Evolutionary conservation across 1,140 invertebrate species (phyloP).

Genomic region (Solen grandis): DNA sequence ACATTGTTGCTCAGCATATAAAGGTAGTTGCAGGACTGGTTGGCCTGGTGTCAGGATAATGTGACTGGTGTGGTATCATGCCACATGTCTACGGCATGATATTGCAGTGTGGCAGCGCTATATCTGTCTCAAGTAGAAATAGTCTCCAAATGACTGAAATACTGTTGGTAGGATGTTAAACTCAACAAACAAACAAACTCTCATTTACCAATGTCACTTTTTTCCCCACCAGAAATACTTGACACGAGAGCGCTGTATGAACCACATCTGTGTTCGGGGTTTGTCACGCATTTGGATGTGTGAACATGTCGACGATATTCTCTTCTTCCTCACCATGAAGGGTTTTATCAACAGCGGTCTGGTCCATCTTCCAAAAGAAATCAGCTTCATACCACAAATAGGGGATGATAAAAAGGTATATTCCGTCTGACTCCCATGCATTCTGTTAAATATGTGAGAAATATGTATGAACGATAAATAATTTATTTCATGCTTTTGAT

Average conservation of each 20-base stretch:
- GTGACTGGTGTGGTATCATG: neutral
- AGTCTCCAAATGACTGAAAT: neutral
- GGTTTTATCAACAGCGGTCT: constrained; percentile 82
- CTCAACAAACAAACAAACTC: no score
- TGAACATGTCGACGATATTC: constrained; percentile 75
- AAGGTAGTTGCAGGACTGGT: no score
- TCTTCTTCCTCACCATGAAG: constrained; percentile 79
- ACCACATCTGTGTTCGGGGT: constrained; percentile 80
- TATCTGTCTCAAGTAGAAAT: neutral
- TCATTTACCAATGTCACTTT: no score
- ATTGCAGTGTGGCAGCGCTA: neutral
- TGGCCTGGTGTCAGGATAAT: no score
- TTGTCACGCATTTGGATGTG: constrained; percentile 79
- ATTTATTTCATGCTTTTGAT: neutral
- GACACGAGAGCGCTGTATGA: constrained; percentile 74
- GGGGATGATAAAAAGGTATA: constrained; percentile 33
- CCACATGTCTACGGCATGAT: neutral
- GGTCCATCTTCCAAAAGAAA: constrained; percentile 54
- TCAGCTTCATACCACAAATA: neutral
- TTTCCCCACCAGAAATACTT: constrained; percentile 82
- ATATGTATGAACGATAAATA: neutral
- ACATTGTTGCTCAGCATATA: no score
- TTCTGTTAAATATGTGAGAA: no score
- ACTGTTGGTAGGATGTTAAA: constrained; percentile 3
- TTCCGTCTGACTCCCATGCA: no score